phyloP scores from a whole-genome alignment of 2,888 invertebrate species.

The Drosophila yooni region DNA sequence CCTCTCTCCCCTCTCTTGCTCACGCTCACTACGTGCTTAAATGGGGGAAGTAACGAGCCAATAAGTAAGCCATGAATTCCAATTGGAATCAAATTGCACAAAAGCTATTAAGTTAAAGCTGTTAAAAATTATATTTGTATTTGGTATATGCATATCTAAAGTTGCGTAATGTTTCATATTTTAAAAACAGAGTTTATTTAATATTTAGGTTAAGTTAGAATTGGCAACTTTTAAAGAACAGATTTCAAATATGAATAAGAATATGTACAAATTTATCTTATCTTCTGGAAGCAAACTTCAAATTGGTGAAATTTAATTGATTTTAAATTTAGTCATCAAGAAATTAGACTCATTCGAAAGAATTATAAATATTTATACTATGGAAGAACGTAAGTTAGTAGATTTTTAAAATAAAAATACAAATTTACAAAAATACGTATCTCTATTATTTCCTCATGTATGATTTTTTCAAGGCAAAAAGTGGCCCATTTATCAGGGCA shows the following conservation, averaged over 20 bases:
- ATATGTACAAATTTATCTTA: background rate
- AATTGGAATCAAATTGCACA: background rate
- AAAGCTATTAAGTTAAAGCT: background rate
- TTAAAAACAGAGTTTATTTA: background rate
- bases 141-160: background rate
- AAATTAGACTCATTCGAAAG: background rate
- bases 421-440: background rate
- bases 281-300: background rate
- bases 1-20: background rate
- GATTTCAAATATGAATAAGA: background rate
- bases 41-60: slow-evolving; percentile 5
- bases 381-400: background rate
- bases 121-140: background rate
- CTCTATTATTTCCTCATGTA: background rate
- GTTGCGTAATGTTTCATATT: background rate
- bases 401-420: background rate
- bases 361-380: background rate
- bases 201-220: background rate
- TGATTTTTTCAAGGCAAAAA: slow-evolving; percentile 21
- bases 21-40: background rate
- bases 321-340: background rate
- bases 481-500: slow-evolving; percentile 18
- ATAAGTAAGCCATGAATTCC: slow-evolving; percentile 3
- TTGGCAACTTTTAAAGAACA: background rate
- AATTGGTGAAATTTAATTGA: background rate